Evolutionary conservation across 2,797 vertebrate species (phyloP), one percentile per base, ranked within the genome.

Genomic region (Champsocephalus esox): DNA sequence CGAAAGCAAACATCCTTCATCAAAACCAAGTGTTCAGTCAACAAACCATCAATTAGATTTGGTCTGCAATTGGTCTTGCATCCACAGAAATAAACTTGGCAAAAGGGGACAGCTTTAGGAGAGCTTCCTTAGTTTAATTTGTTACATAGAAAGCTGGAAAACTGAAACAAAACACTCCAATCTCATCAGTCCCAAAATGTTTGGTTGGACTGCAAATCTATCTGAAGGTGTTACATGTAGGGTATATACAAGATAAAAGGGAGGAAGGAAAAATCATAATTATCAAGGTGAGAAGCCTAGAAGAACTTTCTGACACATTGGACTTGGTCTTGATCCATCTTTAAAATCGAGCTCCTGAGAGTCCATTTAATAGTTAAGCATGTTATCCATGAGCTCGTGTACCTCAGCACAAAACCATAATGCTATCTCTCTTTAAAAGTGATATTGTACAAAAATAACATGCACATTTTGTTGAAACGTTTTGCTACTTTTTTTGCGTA

Each of bases 31-130:
- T 83, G 78, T 88, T 90, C 83, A 88, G 83, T 92, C 92, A 91
- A 89, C 91, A 92, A 92, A 93, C 90, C 91, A 92, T 89, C 87
- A 80, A 70, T 76, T 80, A 87, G 79, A 90, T 90, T 90, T 90
- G 89, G 91, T 89, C 89, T 94, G 92, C 71, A 92, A 95, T 94
- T 94, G 93, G 93, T 94, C 94, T 93, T 92, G 93, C 92, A 87
- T 92, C 87, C 88, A 92, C 88, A 75, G 64, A 91, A 90, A 89
- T 73, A 73, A 89, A 88, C 66, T 83, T 88, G 76, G 83, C 73
- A 84, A 87, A 80, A 80, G 58, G 70, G 66, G 90, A 79, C 50
- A 68, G 34, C 69, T 81, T 84, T 56, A 70, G 65, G 68, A 77
- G 34, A 45, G 77, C 74, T 73, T 81, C 79, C 78, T 82, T 83